These are phyloP conservation scores for Acanthornis magna DNA, from an alignment of 2,797 vertebrate species.

Conservation along the genomic window DNA sequence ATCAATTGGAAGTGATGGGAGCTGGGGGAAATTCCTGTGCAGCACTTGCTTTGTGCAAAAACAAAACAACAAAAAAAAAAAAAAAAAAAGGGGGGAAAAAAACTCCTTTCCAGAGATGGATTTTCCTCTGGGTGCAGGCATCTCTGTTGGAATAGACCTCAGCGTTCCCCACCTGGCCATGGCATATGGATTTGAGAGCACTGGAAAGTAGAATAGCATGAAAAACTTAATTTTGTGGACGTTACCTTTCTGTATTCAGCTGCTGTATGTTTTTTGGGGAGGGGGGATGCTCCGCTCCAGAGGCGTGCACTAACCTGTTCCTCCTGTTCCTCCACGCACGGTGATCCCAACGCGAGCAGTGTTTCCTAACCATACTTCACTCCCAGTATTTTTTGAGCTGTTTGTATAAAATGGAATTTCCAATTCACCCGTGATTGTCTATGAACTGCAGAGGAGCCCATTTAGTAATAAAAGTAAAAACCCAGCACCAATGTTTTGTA, in stretches of 20 bases:
- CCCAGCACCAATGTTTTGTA: constrained; percentile 64
- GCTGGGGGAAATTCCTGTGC: constrained; percentile 31
- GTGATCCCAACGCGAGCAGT: constrained; percentile 71
- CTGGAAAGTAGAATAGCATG: constrained; percentile 81
- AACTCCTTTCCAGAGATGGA: constrained; percentile 15
- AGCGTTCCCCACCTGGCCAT: constrained; percentile 51
- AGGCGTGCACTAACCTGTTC: constrained; percentile 66
- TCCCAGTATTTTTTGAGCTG: constrained; percentile 81
- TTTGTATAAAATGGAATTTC: constrained; percentile 80
- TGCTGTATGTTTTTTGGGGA: constrained; percentile 61
- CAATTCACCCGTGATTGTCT: constrained; percentile 73
- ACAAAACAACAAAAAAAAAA: not conserved
- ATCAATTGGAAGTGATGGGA: constrained; percentile 20
- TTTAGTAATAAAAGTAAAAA: constrained; percentile 71
- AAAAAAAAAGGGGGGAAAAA: not conserved
- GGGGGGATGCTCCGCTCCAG: constrained; percentile 53
- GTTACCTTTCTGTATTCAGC: constrained; percentile 72
- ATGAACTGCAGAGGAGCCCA: constrained; percentile 79
- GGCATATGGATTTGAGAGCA: constrained; percentile 49
- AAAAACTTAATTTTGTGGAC: constrained; percentile 80
- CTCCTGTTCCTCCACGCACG: constrained; percentile 58
- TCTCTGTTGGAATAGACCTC: constrained; percentile 68
- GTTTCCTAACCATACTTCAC: constrained; percentile 84
- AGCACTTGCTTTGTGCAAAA: constrained; percentile 37
- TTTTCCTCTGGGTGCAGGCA: constrained; percentile 65